Conservation (phyloP, 2,113 vertebrate genomes). For the Gymnarchus niloticus region DNA sequence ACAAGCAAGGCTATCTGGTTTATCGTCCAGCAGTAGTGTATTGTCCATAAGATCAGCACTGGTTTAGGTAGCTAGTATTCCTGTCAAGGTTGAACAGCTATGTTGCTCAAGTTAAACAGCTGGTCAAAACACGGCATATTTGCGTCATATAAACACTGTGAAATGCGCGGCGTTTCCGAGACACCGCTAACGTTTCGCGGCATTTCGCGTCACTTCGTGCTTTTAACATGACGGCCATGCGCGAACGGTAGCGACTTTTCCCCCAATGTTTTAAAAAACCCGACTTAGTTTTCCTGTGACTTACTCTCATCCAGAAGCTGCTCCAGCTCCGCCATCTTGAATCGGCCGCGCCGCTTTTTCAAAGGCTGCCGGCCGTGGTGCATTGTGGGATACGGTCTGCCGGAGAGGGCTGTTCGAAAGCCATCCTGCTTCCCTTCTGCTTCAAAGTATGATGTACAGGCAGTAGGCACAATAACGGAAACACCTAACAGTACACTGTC, state of each 20-base stretch:
- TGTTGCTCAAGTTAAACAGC: not conserved
- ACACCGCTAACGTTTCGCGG: not conserved
- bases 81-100: not conserved
- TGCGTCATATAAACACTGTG: conserved; percentile 7
- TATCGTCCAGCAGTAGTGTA: not conserved
- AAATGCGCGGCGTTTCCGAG: not conserved
- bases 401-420: conserved; percentile 43
- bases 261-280: conserved; percentile 1
- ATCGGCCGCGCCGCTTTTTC: conserved; percentile 97
- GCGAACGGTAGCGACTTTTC: not conserved
- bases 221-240: not conserved
- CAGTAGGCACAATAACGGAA: not conserved
- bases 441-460: not conserved
- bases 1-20: not conserved
- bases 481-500: not conserved
- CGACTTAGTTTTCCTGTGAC: conserved; percentile 60
- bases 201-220: not conserved
- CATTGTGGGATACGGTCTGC: conserved; percentile 81
- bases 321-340: conserved; percentile 98
- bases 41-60: not conserved
- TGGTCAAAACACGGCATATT: conserved; percentile 8
- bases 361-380: conserved; percentile 83
- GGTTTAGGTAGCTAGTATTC: not conserved
- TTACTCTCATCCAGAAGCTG: conserved; percentile 97
- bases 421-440: not conserved